Evolutionary conservation across 2,113 vertebrate genomes (phyloP).

Genomic region (Lagenorhynchus albirostris): DNA sequence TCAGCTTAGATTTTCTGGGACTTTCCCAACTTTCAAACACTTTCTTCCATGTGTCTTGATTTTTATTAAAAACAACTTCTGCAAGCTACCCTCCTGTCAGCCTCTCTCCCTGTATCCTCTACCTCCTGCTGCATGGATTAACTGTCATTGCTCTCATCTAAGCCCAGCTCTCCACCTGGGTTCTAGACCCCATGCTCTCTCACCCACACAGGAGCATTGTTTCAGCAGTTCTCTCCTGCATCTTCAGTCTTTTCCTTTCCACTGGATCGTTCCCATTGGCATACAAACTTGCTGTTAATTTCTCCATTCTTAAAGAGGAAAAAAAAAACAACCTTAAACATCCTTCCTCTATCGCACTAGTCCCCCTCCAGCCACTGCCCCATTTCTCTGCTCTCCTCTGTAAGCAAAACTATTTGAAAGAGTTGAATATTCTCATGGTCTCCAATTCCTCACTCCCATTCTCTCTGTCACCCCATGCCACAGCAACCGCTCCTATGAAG

Average conservation of each 20-base stretch:
- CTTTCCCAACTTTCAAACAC: background rate
- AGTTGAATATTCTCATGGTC: background rate
- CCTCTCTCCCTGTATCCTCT: background rate
- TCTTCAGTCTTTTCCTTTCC: background rate
- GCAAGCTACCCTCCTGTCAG: background rate
- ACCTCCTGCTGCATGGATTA: background rate
- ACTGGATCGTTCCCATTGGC: background rate
- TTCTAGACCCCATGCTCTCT: background rate
- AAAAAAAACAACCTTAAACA: background rate
- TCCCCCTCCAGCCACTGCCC: background rate
- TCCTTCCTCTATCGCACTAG: background rate
- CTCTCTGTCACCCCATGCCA: background rate
- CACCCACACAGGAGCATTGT: background rate
- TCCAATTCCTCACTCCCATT: background rate
- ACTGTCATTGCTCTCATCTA: background rate
- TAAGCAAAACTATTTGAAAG: background rate
- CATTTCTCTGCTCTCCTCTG: background rate
- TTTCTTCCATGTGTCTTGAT: background rate
- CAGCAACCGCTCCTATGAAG: background rate
- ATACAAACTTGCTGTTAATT: background rate
- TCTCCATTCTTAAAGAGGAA: background rate
- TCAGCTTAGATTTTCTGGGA: slow-evolving; percentile 23
- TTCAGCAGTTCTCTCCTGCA: background rate
- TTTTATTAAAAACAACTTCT: slow-evolving; percentile 37
- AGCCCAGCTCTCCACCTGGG: background rate